phyloP scores from a whole-genome alignment of 2,888 invertebrate genomes.

The Scaptodrosophila latifasciaeformis region DNA sequence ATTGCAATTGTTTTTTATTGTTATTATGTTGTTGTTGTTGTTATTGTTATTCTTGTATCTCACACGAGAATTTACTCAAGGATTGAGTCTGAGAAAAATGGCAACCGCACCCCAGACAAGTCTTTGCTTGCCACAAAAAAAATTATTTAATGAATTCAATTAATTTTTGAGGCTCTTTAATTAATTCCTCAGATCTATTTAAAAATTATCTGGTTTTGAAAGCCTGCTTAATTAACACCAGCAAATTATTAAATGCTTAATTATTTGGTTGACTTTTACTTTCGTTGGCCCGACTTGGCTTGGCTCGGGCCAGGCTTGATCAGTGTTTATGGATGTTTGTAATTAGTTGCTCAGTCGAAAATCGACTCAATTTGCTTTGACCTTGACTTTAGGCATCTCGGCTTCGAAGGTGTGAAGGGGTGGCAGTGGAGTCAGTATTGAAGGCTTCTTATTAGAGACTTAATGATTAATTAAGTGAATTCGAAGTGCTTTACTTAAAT shows the following conservation, averaged over 20 bases:
- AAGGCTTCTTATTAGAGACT: too few relatives aligned
- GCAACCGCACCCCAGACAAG: slow-evolving; percentile 19
- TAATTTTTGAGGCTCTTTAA: too few relatives aligned
- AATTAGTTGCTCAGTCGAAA: not conserved
- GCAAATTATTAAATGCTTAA: slow-evolving; percentile 20
- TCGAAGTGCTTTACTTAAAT: slow-evolving; percentile 13
- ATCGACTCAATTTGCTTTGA: slow-evolving; percentile 10
- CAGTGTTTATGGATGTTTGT: too few relatives aligned
- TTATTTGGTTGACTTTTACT: slow-evolving; percentile 48
- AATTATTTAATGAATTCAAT: slow-evolving; percentile 41
- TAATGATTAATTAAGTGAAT: slow-evolving; percentile 35
- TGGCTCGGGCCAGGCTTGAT: too few relatives aligned
- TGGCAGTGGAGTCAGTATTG: too few relatives aligned
- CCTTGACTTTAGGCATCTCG: slow-evolving; percentile 40
- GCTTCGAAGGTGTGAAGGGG: too few relatives aligned
- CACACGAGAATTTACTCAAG: slow-evolving; percentile 39
- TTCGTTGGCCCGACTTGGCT: too few relatives aligned
- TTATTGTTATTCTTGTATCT: slow-evolving; percentile 39
- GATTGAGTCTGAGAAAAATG: slow-evolving; percentile 37
- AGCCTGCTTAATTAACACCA: too few relatives aligned
- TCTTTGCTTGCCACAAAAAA: too few relatives aligned
- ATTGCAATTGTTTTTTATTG: slow-evolving; percentile 47
- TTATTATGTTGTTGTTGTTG: slow-evolving; percentile 14
- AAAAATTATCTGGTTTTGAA: too few relatives aligned
- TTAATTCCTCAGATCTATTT: too few relatives aligned